Base-by-base conservation (phyloP, 23 tunicate genomes). In the Ciona savignyi region DNA sequence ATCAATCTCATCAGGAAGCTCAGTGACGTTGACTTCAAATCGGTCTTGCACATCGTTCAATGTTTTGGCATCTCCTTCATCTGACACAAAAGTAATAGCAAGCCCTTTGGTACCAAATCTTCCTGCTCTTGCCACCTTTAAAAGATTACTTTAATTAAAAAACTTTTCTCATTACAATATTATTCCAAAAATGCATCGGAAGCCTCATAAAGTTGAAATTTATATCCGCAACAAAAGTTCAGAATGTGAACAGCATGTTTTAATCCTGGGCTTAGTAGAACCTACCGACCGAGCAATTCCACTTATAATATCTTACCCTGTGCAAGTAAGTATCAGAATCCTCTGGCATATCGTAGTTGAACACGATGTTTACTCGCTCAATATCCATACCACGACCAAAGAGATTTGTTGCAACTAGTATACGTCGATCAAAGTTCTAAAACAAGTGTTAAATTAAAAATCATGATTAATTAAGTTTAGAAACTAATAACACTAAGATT, bases 321-420 rank as follows among this genome's bases (percentile, higher is more conserved):
- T 94, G 99, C 77, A 94, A 67, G 72, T 94, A 94, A 51, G 99
- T 94, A 74, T 94, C 99, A 0, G 99, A 94, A 66, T 94, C 99
- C 68, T 94, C 99, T 0, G 99, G 99, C 99, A 94, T 94, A 83
- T 94, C 99, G 70, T 94, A 94, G 86, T 94, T 94, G 67, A 94
- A 94, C n/a, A 94, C 99, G 64, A 94, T 94, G 86, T 94, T 94
- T 60, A 94, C 99, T 35, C 99, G 64, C 61, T 94, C 99, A 42
- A 94, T 94, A 70, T 94, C 99, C 99, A 94, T 94, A 11, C 99
- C 99, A 22, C 99, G 81, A 31, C 99, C 99, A 70, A 94, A 94
- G 35, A 94, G 67, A 72, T 94, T 94, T 27, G 99, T 94, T 3
- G 99, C 99, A 9, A 94, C 99, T 70, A 94, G 68, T 23, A 94